Percentiles rank a stretch among this genome's conserved stretches.
Conservation (phyloP, 2,113 vertebrate species). For the Coryphaenoides rupestris region DNA sequence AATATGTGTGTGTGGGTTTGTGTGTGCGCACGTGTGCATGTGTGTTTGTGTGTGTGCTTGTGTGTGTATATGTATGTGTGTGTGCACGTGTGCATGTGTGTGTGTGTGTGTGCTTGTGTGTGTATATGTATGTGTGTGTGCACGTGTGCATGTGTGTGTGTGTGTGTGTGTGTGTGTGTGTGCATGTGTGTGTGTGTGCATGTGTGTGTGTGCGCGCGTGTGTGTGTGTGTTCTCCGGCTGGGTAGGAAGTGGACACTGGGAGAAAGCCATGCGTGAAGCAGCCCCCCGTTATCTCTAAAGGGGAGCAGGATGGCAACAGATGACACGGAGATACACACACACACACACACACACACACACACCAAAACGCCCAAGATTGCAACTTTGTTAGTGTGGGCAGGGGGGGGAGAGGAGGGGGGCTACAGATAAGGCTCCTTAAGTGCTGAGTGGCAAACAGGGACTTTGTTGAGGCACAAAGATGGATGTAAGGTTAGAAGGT, state of each 20-base stretch:
- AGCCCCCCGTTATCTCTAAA: constrained; percentile 37
- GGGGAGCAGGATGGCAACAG: constrained; percentile 39
- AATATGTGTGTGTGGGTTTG: no score
- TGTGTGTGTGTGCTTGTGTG: no score
- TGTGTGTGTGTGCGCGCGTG: no score
- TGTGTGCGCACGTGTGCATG: no score
- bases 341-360: not conserved
- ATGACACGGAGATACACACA: not conserved
- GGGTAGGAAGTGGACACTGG: constrained; percentile 38
- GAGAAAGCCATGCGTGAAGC: constrained; percentile 42
- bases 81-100: no score
- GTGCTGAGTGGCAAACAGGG: constrained; percentile 2
- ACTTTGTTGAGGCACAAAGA: constrained; percentile 16
- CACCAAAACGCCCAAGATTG: constrained; percentile 24
- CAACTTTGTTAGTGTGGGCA: constrained; percentile 28
- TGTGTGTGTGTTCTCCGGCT: no score
- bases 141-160: no score
- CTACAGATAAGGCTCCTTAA: constrained; percentile 14
- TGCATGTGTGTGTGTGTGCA: no score
- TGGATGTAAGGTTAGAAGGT: constrained; percentile 17
- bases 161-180: no score
- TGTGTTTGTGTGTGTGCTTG: no score
- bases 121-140: no score
- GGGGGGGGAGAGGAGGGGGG: not conserved
- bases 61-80: no score